Conservation (phyloP, 1,140 invertebrate genomes). For the Drosophila mauritiana region DNA sequence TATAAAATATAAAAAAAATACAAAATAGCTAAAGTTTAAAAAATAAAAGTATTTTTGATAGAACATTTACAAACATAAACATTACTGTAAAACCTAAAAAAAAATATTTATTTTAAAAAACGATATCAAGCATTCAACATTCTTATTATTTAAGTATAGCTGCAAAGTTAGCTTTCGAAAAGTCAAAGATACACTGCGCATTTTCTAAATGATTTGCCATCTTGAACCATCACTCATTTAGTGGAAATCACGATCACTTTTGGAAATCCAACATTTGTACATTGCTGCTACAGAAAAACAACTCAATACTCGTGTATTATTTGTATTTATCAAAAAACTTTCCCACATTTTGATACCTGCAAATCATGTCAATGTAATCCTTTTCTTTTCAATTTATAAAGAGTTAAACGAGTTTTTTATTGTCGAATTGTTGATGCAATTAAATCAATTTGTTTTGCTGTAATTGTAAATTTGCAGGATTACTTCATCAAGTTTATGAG, state of each 20-base stretch:
- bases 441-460: constrained; percentile 63
- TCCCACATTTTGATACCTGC: background rate
- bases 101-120: too few relatives aligned
- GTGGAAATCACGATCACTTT: background rate
- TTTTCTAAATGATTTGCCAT: background rate
- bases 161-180: background rate
- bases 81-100: too few relatives aligned
- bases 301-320: background rate
- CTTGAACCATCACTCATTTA: background rate
- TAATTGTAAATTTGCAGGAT: constrained; percentile 83
- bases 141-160: background rate
- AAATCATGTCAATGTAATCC: constrained; percentile 26
- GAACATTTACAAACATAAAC: too few relatives aligned
- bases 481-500: constrained; percentile 84
- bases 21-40: too few relatives aligned
- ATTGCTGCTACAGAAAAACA: background rate
- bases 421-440: constrained; percentile 13
- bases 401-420: constrained; percentile 5
- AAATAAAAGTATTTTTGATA: too few relatives aligned
- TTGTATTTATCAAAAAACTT: background rate
- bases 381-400: constrained; percentile 14
- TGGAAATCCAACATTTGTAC: background rate
- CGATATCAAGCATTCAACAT: too few relatives aligned
- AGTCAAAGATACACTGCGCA: too few relatives aligned
- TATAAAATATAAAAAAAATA: too few relatives aligned